Percentiles rank a stretch among this genome's conserved stretches.
These are phyloP conservation scores for Emydocephalus ijimae DNA, from an alignment of 2,113 vertebrate species.

Conservation along the genomic window DNA sequence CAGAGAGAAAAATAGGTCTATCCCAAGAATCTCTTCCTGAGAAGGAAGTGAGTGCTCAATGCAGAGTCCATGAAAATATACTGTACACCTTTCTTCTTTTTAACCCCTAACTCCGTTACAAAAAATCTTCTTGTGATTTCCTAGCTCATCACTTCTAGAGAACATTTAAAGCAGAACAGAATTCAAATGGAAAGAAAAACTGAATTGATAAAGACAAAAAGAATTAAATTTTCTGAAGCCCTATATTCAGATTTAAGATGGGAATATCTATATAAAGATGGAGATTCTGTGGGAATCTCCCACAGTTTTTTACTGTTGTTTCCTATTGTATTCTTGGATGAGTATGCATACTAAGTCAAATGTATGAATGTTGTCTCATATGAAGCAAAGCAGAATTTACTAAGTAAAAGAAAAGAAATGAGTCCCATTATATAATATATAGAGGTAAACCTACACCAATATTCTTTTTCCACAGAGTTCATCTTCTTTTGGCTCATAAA, in stretches of 20 bases:
- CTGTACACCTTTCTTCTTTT: neutral
- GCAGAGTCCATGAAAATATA: neutral
- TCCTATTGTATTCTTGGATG: neutral
- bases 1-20: neutral
- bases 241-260: neutral
- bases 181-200: neutral
- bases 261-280: neutral
- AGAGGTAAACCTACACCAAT: neutral
- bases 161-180: neutral
- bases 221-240: neutral
- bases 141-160: neutral
- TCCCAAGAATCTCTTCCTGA: neutral
- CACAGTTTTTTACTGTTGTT: neutral
- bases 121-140: neutral
- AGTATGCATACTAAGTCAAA: neutral
- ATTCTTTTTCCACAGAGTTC: neutral
- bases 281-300: neutral
- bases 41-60: neutral
- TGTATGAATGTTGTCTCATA: neutral
- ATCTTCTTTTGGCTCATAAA: neutral
- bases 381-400: neutral
- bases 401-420: neutral
- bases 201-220: neutral
- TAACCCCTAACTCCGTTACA: neutral
- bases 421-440: neutral